Percentiles rank a stretch among this genome's conserved stretches.
These are phyloP conservation scores for Gambusia affinis DNA, from an alignment of 2,113 vertebrate species.

Conservation along the genomic window DNA sequence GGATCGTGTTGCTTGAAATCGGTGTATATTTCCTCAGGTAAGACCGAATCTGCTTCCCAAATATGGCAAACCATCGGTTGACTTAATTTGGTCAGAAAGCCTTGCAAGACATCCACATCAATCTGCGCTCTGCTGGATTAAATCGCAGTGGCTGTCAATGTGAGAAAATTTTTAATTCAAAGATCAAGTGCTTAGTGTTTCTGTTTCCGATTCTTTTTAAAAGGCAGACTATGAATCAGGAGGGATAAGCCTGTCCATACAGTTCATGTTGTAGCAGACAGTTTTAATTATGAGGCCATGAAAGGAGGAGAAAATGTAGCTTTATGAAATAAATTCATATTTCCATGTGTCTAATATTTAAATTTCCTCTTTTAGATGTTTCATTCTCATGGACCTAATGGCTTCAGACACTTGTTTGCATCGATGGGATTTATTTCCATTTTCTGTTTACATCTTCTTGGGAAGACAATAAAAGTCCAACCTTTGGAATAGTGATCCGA, in stretches of 20 bases:
- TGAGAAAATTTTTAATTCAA: constrained; percentile 28
- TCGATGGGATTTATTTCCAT: constrained; percentile 63
- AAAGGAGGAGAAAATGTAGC: constrained; percentile 48
- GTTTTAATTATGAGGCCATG: constrained; percentile 48
- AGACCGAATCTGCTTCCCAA: constrained; percentile 46
- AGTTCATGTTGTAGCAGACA: constrained; percentile 47
- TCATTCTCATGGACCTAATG: constrained; percentile 66
- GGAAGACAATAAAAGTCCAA: constrained; percentile 47
- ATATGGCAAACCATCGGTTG: constrained; percentile 54
- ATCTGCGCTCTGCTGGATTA: constrained; percentile 26
- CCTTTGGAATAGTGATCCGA: constrained; percentile 1
- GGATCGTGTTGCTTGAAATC: constrained; percentile 52
- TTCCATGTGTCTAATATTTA: constrained; percentile 61
- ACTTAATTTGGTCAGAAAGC: constrained; percentile 46
- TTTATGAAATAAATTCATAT: constrained; percentile 63
- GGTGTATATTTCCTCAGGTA: constrained; percentile 66
- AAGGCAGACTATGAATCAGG: constrained; percentile 38
- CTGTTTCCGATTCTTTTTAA: constrained; percentile 29
- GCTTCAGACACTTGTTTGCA: constrained; percentile 82
- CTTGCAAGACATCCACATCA: constrained; percentile 29
- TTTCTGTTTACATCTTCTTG: constrained; percentile 47
- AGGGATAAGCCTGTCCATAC: constrained; percentile 52
- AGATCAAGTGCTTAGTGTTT: constrained; percentile 33
- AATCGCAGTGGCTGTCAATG: constrained; percentile 13
- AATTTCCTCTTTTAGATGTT: constrained; percentile 57